These are phyloP conservation scores for Coboldia fuscipes DNA, from an alignment of 1,140 invertebrate species.

Conservation along the genomic window DNA sequence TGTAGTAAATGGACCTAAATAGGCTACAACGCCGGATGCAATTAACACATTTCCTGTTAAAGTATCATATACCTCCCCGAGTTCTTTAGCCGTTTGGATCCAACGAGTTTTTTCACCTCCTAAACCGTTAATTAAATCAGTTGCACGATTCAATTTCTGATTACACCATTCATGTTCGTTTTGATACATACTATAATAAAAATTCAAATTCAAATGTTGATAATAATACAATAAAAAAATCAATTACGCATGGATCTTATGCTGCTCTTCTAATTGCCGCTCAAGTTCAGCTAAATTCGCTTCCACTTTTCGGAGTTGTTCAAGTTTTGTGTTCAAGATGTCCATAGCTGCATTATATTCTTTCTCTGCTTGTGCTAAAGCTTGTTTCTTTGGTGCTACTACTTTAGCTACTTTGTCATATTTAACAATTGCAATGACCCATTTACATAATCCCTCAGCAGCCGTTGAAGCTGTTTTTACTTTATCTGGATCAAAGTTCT, in stretches of 20 bases:
- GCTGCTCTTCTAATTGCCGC: slow-evolving; percentile 37
- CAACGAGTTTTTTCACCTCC: slow-evolving; percentile 67
- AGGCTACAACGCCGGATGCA: slow-evolving; percentile 72
- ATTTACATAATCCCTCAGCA: slow-evolving; percentile 67
- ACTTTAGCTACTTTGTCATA: slow-evolving; percentile 84
- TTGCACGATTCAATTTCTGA: slow-evolving; percentile 75
- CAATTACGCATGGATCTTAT: slow-evolving; percentile 18
- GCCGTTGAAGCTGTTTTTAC: slow-evolving; percentile 57
- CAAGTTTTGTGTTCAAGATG: slow-evolving; percentile 50
- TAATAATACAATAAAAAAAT: neutral
- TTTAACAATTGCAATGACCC: slow-evolving; percentile 81
- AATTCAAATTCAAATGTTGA: neutral
- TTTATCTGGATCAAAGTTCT: slow-evolving; percentile 81
- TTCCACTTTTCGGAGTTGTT: slow-evolving; percentile 41
- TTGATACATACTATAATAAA: slow-evolving; percentile 34
- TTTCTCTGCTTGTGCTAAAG: slow-evolving; percentile 52
- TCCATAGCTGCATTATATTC: slow-evolving; percentile 43
- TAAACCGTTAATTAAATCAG: slow-evolving; percentile 74
- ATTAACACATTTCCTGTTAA: slow-evolving; percentile 65
- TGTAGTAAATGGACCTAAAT: slow-evolving; percentile 76
- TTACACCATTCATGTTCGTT: slow-evolving; percentile 71
- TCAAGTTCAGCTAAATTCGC: slow-evolving; percentile 47
- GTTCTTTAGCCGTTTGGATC: slow-evolving; percentile 48
- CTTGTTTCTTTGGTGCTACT: slow-evolving; percentile 64
- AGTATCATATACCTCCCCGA: slow-evolving; percentile 45